Base-by-base conservation (phyloP, 2,888 invertebrate species). In the Lamproptera curius region DNA sequence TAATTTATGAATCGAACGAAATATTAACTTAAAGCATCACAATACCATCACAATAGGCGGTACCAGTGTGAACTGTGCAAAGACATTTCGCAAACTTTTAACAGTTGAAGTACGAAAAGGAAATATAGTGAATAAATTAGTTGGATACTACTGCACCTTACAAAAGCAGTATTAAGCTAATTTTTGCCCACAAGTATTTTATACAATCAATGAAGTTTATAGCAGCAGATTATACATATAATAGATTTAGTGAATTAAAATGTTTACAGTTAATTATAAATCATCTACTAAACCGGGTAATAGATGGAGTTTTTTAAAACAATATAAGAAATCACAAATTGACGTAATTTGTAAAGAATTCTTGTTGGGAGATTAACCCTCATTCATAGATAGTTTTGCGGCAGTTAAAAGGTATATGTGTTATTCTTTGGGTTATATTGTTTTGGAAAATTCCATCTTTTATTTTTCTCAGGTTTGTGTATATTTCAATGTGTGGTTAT, bases 21-120 rank as follows among this genome's bases (percentile, higher is more conserved):
- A 75, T 55, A 47, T 28, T 43, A 42, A 46, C 50, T 42, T 53
- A 60, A 70, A 56, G 58, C 82, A 84, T 83, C 81, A 83, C 84
- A 84, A 64, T 61, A 54, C 53, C 76, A 85, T 85, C 85, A 83
- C 85, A 83, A 59, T 61, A 65, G 59, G 59, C 42, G 52, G 52
- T 37, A 52, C 50, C 51, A 51, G 45, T 53, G 36, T 36, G 50
- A 43, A 42, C 31, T 42, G 42, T 41, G 34, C 47, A 47, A 20
- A 41, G 11, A 34, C 8, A 43, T 52, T 42, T 48, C 33, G 39
- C 46, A 44, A 50, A 33, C 42, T 35, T 31, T n/a, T 52, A 48
- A 50, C 50, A 55, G 38, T 35, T 31, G 31, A 28, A 31, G 17
- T 20, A 16, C 26, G 1, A 15, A 43, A 14, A 39, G 15, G 42